Percentiles rank a stretch among this genome's conserved stretches.
Conservation (phyloP, 2,888 invertebrate genomes). For the Pristionchus mayeri region DNA sequence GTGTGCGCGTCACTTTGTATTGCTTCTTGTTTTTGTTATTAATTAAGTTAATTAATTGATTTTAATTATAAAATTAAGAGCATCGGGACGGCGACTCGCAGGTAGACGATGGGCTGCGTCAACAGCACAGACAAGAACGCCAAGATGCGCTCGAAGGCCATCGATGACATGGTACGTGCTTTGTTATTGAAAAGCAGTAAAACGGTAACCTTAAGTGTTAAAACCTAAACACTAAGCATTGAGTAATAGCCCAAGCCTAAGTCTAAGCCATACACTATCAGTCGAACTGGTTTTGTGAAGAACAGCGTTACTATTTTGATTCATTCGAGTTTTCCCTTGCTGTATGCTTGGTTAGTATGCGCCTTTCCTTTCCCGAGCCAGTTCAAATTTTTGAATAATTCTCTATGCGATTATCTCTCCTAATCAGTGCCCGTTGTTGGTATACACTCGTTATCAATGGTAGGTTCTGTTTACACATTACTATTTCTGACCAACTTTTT, state of each 20-base stretch:
- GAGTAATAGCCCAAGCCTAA: no score
- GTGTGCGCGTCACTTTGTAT: background rate
- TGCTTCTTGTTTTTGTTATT: no score
- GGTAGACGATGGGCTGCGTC: constrained; percentile 65
- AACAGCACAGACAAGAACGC: constrained; percentile 86
- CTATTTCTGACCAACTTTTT: background rate
- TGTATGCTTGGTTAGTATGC: background rate
- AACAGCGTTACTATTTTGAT: no score
- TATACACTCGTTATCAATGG: background rate
- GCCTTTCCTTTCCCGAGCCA: no score
- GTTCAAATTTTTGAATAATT: background rate
- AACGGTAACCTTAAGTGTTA: no score
- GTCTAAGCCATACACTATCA: no score
- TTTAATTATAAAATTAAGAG: background rate
- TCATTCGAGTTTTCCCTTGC: background rate
- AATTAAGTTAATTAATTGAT: no score
- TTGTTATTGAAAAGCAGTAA: background rate
- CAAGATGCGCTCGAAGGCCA: constrained; percentile 56
- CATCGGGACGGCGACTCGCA: background rate
- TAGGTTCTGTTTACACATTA: background rate
- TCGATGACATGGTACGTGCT: constrained; percentile 58
- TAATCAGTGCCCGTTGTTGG: background rate
- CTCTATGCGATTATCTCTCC: no score
- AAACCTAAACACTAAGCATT: no score
- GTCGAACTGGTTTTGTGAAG: no score